A percentile compares a stretch with the other conserved stretches of the same genome.
These are phyloP conservation scores for Mungos mungo DNA, from an alignment of 2,113 vertebrate genomes.

Conservation along the genomic window DNA sequence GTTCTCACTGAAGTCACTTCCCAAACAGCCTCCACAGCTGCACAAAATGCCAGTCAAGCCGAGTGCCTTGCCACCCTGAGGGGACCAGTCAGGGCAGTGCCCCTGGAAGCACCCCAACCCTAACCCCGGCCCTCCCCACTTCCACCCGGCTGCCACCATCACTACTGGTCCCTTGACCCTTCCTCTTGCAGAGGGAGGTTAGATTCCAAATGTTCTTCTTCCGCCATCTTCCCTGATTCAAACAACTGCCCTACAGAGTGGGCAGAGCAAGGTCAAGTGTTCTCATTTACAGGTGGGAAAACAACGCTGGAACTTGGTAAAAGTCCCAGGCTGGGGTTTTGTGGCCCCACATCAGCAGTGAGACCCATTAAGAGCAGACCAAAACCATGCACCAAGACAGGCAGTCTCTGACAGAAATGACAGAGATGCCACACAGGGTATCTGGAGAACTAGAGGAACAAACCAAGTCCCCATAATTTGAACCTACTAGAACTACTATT, in stretches of 20 bases:
- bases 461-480: not conserved
- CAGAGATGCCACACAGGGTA: not conserved
- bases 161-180: too few species aligned
- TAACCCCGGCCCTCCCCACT: not conserved
- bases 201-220: not conserved
- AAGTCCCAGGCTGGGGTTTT: not conserved
- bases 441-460: not conserved
- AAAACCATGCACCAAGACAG: not conserved
- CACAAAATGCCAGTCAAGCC: not conserved
- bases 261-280: not conserved
- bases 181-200: not conserved
- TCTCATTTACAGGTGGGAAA: not conserved
- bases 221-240: not conserved
- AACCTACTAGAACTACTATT: not conserved
- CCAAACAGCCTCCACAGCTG: not conserved
- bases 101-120: not conserved
- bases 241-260: not conserved
- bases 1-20: not conserved
- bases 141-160: not conserved
- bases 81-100: not conserved
- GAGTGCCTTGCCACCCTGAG: accelerated
- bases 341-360: not conserved
- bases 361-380: not conserved
- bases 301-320: not conserved
- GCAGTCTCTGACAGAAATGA: not conserved